A percentile compares a stretch with the other conserved stretches of the same genome.
These are phyloP conservation scores for Mesorhabditis belari DNA, from an alignment of 2,888 invertebrate genomes.

Conservation along the genomic window DNA sequence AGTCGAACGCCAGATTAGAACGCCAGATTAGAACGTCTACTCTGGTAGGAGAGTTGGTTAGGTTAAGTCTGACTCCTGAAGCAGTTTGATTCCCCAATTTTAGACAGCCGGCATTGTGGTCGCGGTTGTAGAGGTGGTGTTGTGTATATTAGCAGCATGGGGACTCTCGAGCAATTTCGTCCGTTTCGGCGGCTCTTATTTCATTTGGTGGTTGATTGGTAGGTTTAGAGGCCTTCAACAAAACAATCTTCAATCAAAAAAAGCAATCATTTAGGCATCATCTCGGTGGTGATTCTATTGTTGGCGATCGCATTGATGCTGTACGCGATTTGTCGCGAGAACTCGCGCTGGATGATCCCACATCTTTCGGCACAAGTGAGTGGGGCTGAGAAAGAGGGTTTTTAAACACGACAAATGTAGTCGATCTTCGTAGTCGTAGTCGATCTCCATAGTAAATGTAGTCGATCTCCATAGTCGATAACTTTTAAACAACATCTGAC, in stretches of 20 bases:
- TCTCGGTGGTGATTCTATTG: slow-evolving; percentile 45
- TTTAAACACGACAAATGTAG: background rate
- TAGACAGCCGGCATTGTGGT: slow-evolving; percentile 50
- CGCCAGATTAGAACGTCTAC: too few relatives aligned
- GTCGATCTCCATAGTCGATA: too few relatives aligned
- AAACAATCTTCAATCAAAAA: too few relatives aligned
- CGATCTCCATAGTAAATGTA: too few relatives aligned
- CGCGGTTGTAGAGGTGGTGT: slow-evolving; percentile 47
- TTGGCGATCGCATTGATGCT: slow-evolving; percentile 47
- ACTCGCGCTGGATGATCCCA: slow-evolving; percentile 46
- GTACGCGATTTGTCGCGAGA: slow-evolving; percentile 49
- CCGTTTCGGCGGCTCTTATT: slow-evolving; percentile 46
- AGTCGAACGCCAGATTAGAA: too few relatives aligned
- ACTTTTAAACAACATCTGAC: too few relatives aligned
- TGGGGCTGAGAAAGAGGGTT: background rate
- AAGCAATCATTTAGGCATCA: slow-evolving; percentile 29
- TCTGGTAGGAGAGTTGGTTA: too few relatives aligned
- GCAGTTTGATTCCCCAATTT: too few relatives aligned
- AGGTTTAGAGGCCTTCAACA: too few relatives aligned
- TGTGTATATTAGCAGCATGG: slow-evolving; percentile 48
- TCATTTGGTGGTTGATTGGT: slow-evolving; percentile 50
- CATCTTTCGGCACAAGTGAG: slow-evolving; percentile 46
- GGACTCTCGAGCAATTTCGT: slow-evolving; percentile 49
- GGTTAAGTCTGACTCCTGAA: too few relatives aligned
- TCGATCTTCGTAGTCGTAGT: too few relatives aligned